phyloP scores from a whole-genome alignment of 2,113 vertebrate species.

The Neopipo cinnamomea region DNA sequence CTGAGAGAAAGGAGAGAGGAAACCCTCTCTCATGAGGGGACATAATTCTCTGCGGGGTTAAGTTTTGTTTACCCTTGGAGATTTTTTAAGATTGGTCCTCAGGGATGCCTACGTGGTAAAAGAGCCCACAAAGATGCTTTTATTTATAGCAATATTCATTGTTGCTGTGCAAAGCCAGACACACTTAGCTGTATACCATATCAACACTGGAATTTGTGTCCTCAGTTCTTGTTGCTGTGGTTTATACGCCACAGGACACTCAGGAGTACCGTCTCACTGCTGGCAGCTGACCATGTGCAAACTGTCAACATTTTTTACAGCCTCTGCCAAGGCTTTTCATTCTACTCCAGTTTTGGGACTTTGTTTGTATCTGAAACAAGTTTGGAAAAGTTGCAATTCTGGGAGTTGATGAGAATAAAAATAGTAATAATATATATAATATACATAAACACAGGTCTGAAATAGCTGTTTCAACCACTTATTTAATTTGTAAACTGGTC shows the following conservation, averaged over 20 bases:
- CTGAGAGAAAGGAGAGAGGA: no score
- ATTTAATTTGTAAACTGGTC: neutral
- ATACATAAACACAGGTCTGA: neutral
- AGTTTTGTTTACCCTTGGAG: neutral
- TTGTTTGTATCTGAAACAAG: neutral
- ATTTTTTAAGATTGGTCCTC: neutral
- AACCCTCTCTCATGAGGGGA: no score
- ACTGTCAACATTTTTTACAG: neutral
- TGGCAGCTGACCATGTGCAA: neutral
- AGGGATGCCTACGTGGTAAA: neutral
- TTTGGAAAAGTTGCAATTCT: neutral
- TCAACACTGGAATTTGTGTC: neutral
- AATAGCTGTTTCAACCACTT: neutral
- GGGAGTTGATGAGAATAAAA: neutral
- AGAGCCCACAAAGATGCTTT: neutral
- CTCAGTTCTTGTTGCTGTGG: neutral
- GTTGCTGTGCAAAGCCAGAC: neutral
- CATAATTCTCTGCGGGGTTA: no score
- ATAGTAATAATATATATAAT: neutral
- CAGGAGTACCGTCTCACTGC: neutral
- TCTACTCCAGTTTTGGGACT: neutral
- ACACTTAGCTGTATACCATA: neutral
- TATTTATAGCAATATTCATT: neutral
- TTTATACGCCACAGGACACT: rapidly evolving
- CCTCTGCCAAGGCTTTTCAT: neutral